These are phyloP conservation scores for Lasioglossum marginatum DNA, from an alignment of 2,888 invertebrate genomes.

Conservation along the genomic window DNA sequence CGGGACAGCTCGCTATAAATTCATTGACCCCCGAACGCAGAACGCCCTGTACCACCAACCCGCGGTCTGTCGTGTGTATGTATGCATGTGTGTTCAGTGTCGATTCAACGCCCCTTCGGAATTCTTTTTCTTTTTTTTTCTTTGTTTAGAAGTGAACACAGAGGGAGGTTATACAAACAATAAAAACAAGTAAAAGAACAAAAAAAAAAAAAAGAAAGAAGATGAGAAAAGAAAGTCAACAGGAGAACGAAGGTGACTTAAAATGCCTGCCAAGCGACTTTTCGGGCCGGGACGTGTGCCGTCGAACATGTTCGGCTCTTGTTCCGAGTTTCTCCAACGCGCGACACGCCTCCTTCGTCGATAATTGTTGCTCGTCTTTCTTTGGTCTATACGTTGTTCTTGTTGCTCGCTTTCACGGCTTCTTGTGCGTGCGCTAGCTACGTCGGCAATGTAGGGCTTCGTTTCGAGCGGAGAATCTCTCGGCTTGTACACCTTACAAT, in stretches of 20 bases:
- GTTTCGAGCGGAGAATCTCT: slow-evolving; percentile 37
- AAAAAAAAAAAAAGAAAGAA: slow-evolving; percentile 14
- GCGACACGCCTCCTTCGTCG: slow-evolving; percentile 7
- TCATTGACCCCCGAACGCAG: slow-evolving; percentile 79
- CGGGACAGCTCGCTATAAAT: slow-evolving; percentile 79
- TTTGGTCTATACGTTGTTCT: slow-evolving; percentile 22
- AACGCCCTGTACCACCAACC: slow-evolving; percentile 81
- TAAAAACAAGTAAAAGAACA: slow-evolving; percentile 8
- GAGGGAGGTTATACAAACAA: background rate
- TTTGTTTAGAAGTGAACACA: slow-evolving; percentile 29
- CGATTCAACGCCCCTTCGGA: slow-evolving; percentile 65
- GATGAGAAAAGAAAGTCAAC: background rate
- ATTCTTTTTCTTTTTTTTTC: slow-evolving; percentile 2
- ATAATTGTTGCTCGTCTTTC: slow-evolving; percentile 29
- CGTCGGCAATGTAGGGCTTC: slow-evolving; percentile 33
- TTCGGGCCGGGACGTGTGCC: slow-evolving; percentile 62
- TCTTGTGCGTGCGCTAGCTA: slow-evolving; percentile 31
- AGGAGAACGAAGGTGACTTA: slow-evolving; percentile 69
- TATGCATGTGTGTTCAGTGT: slow-evolving; percentile 59
- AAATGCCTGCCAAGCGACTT: slow-evolving; percentile 75
- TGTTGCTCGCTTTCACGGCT: slow-evolving; percentile 47
- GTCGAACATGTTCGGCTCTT: slow-evolving; percentile 33
- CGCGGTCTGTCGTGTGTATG: slow-evolving; percentile 66
- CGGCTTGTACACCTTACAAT: slow-evolving; percentile 7
- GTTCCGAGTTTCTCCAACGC: slow-evolving; percentile 38